These are phyloP conservation scores for Chaenodraco wilsoni DNA, from an alignment of 2,797 vertebrate genomes.

Conservation along the genomic window DNA sequence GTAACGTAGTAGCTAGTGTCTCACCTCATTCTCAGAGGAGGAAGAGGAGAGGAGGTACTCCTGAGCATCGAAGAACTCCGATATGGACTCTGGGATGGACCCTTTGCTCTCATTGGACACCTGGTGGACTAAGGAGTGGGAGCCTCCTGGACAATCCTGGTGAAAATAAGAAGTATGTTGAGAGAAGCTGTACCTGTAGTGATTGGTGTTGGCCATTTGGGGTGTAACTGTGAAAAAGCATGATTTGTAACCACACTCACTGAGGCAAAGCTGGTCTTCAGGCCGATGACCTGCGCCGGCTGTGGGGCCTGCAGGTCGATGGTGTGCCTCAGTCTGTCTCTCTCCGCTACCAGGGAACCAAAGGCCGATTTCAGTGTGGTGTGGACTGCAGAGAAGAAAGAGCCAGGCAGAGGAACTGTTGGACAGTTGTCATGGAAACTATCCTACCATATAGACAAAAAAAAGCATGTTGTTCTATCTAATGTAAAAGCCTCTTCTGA, in stretches of 20 bases:
- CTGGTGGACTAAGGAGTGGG: slow-evolving; percentile 90
- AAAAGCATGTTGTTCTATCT: neutral
- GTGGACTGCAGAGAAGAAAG: slow-evolving; percentile 85
- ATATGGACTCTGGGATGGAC: slow-evolving; percentile 94
- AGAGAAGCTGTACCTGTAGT: neutral
- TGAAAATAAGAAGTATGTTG: slow-evolving; percentile 46
- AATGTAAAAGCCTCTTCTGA: slow-evolving; percentile 5
- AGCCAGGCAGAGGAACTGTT: slow-evolving; percentile 19
- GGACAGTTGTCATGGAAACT: slow-evolving; percentile 63
- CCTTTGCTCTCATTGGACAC: slow-evolving; percentile 91
- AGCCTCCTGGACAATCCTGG: slow-evolving; percentile 85
- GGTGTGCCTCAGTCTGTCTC: slow-evolving; percentile 88
- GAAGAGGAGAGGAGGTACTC: slow-evolving; percentile 97
- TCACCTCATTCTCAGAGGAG: slow-evolving; percentile 98
- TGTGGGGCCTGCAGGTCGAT: slow-evolving; percentile 86
- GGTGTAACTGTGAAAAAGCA: neutral
- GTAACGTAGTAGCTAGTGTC: neutral
- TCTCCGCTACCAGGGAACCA: slow-evolving; percentile 87
- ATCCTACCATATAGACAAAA: slow-evolving; percentile 27
- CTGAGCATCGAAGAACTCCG: slow-evolving; percentile 96
- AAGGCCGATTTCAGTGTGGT: slow-evolving; percentile 90
- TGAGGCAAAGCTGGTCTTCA: slow-evolving; percentile 85
- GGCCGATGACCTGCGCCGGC: slow-evolving; percentile 86
- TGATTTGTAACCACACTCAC: slow-evolving; percentile 79
- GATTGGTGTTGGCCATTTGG: neutral